phyloP scores from a whole-genome alignment of 2,888 invertebrate genomes.

The Rambutsinella grinnellia region DNA sequence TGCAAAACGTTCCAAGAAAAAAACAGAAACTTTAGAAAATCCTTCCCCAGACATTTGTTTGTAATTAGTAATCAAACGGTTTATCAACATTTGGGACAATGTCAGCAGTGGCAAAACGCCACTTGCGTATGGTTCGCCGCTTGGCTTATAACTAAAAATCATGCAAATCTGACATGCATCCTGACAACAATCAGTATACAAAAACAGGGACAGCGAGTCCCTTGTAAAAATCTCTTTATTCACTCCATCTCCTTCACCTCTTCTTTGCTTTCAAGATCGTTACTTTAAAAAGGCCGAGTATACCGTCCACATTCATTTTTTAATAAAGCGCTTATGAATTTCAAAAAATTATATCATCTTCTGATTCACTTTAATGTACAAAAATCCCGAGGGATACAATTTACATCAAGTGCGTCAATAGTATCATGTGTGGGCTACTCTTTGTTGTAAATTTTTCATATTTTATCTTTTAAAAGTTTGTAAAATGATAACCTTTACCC shows the following conservation, averaged over 20 bases:
- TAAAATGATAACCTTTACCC: too few relatives aligned
- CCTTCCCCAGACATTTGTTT: conserved; percentile 9
- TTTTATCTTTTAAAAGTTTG: too few relatives aligned
- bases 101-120: conserved; percentile 49
- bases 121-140: conserved; percentile 39
- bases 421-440: not conserved
- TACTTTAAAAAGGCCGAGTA: not conserved
- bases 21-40: conserved; percentile 15
- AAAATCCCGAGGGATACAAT: not conserved
- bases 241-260: conserved; percentile 51
- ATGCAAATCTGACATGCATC: conserved; percentile 9
- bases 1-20: conserved; percentile 15
- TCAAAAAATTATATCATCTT: not conserved
- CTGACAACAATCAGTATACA: not conserved
- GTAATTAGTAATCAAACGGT: not conserved
- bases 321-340: not conserved
- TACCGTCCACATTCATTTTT: not conserved
- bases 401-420: too few relatives aligned
- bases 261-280: conserved; percentile 41
- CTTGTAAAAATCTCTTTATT: conserved; percentile 27
- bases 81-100: conserved; percentile 35
- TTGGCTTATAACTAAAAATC: conserved; percentile 30
- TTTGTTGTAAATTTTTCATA: conserved; percentile 31
- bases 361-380: not conserved
- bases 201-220: conserved; percentile 5